Conservation (phyloP, 2,888 invertebrate genomes). For the Zygogramma bicolorata region DNA sequence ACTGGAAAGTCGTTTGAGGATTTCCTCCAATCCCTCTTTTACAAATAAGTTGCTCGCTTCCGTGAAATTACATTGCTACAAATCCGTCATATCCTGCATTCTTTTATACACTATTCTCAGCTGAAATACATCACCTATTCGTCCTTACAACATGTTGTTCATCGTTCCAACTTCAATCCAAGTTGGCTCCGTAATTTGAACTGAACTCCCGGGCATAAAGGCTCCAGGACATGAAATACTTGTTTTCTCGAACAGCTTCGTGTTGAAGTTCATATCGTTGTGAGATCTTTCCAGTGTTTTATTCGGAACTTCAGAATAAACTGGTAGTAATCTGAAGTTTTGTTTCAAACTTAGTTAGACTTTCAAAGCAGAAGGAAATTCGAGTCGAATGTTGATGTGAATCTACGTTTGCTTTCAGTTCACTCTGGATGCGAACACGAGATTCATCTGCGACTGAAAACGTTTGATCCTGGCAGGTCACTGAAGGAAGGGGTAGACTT, state of each 20-base stretch:
- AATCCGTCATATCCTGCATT: no score
- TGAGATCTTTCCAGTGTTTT: slow-evolving; percentile 1
- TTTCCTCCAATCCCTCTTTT: no score
- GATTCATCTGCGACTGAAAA: background rate
- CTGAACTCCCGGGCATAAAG: background rate
- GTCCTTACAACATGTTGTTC: no score
- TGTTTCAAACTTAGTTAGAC: slow-evolving; percentile 2
- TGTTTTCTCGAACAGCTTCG: background rate
- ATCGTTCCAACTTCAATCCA: no score
- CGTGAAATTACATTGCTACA: no score
- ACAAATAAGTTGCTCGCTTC: no score
- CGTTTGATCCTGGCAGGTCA: background rate
- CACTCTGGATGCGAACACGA: background rate
- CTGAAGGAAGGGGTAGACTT: background rate
- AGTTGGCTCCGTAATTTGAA: background rate
- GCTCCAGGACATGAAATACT: background rate
- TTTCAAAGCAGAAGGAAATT: background rate
- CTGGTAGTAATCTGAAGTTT: background rate
- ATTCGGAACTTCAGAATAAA: background rate
- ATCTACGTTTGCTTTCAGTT: slow-evolving; percentile 1
- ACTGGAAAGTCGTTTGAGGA: no score
- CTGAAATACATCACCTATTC: no score
- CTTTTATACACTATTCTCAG: no score
- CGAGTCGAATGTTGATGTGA: background rate
- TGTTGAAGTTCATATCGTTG: background rate